These are phyloP conservation scores for Tolypeutes matacus DNA, from an alignment of 2,797 vertebrate genomes.

Conservation along the genomic window DNA sequence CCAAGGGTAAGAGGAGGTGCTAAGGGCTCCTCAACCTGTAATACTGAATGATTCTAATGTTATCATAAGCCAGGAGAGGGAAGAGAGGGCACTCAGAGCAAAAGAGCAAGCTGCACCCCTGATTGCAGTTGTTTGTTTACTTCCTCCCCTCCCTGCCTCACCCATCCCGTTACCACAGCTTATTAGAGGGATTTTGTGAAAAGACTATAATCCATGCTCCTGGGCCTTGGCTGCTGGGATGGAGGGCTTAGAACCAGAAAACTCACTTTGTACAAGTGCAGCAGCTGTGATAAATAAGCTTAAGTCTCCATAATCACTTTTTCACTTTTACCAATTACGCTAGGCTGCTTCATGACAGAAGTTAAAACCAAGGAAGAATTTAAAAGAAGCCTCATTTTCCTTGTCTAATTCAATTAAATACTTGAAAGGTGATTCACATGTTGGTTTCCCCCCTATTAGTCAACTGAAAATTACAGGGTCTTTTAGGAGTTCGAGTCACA, in stretches of 20 bases:
- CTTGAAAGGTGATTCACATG: constrained; percentile 85
- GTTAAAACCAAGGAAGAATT: constrained; percentile 84
- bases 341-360: constrained; percentile 85
- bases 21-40: neutral
- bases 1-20: neutral
- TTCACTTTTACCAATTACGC: constrained; percentile 87
- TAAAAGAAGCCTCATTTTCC: constrained; percentile 88
- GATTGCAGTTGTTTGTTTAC: neutral
- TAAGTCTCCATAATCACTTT: constrained; percentile 84
- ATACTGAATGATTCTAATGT: neutral
- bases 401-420: constrained; percentile 89
- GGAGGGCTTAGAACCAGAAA: constrained; percentile 77
- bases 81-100: neutral
- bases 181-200: constrained; percentile 16
- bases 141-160: fast-evolving
- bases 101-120: neutral
- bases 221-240: constrained; percentile 73
- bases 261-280: constrained; percentile 88
- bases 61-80: neutral
- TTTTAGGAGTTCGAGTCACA: constrained; percentile 41
- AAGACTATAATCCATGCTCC: constrained; percentile 42
- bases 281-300: constrained; percentile 88
- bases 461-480: constrained; percentile 56
- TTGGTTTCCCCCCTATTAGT: constrained; percentile 66
- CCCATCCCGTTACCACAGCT: neutral